Evolutionary conservation across 2,113 vertebrate species (phyloP).

Genomic region (Maccullochella peelii): DNA sequence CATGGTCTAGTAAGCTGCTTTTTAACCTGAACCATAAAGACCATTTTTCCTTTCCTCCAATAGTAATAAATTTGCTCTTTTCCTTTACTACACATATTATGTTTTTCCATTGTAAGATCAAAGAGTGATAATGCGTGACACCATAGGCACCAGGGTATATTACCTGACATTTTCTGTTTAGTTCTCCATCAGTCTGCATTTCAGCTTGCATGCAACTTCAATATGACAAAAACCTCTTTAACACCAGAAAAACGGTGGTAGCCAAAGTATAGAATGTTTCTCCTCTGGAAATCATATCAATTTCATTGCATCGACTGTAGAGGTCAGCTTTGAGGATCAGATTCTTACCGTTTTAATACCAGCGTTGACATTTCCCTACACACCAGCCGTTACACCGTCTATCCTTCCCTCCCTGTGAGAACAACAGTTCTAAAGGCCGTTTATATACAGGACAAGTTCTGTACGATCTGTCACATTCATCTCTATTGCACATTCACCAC

Average conservation of each 20-base stretch:
- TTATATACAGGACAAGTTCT: constrained; percentile 69
- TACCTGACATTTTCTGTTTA: constrained; percentile 60
- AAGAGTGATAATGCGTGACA: constrained; percentile 73
- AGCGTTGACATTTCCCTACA: constrained; percentile 36
- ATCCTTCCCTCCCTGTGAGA: constrained; percentile 39
- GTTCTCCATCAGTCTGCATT: constrained; percentile 36
- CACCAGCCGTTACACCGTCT: constrained; percentile 11
- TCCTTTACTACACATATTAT: constrained; percentile 71
- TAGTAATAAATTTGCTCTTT: constrained; percentile 78
- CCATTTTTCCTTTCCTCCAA: constrained; percentile 80
- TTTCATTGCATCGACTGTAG: constrained; percentile 34
- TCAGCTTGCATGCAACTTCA: constrained; percentile 32
- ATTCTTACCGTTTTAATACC: constrained; percentile 52
- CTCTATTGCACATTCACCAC: constrained; percentile 78
- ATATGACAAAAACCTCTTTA: constrained; percentile 48
- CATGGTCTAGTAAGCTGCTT: constrained; percentile 80
- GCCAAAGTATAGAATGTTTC: constrained; percentile 18
- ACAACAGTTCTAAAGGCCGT: constrained; percentile 64
- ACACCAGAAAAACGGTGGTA: constrained; percentile 26
- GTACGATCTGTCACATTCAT: constrained; percentile 78
- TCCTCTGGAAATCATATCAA: constrained; percentile 39
- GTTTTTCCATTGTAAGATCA: constrained; percentile 77
- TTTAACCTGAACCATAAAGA: constrained; percentile 82
- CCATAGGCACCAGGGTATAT: constrained; percentile 58
- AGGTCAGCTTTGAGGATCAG: constrained; percentile 55